Percentiles rank a stretch among this genome's conserved stretches.
Evolutionary conservation across 2,797 vertebrate species (phyloP).

Genomic region (Sciaenops ocellatus): DNA sequence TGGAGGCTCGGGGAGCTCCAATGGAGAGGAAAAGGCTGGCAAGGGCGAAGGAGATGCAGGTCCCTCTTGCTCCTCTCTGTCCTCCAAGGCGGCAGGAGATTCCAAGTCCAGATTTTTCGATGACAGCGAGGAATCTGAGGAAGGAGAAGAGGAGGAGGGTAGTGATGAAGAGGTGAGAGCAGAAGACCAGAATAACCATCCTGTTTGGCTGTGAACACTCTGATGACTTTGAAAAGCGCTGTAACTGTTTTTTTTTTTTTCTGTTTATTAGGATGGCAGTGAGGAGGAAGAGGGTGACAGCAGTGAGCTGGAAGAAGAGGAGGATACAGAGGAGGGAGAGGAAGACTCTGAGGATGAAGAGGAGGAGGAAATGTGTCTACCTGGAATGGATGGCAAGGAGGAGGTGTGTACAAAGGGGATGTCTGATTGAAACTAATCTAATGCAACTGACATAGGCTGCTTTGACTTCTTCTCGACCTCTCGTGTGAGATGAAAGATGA

Average conservation of each 20-base stretch:
- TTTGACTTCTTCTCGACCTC: neutral
- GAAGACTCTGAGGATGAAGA: slow-evolving; percentile 87
- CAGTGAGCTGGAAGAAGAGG: slow-evolving; percentile 90
- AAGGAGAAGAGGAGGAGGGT: slow-evolving; percentile 91
- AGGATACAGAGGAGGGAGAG: slow-evolving; percentile 88
- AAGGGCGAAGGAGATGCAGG: slow-evolving; percentile 92
- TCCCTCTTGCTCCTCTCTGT: slow-evolving; percentile 95
- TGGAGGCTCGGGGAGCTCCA: slow-evolving; percentile 75
- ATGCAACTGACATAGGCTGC: neutral
- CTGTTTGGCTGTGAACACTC: slow-evolving; percentile 5
- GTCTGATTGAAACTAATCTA: neutral
- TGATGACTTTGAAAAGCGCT: neutral
- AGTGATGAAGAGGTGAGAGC: slow-evolving; percentile 86
- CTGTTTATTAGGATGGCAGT: slow-evolving; percentile 89
- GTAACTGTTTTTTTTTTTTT: neutral
- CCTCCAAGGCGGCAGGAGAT: slow-evolving; percentile 87
- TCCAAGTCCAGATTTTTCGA: slow-evolving; percentile 98
- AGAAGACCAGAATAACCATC: slow-evolving; percentile 8
- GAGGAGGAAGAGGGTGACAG: slow-evolving; percentile 91
- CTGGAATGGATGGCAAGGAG: slow-evolving; percentile 98
- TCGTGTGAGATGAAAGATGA: neutral
- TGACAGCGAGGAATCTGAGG: slow-evolving; percentile 97
- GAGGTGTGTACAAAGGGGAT: slow-evolving; percentile 86
- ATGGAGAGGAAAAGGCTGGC: slow-evolving; percentile 84
- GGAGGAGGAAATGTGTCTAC: slow-evolving; percentile 95